Evolutionary conservation across 2,113 vertebrate genomes (phyloP).

Genomic region (Planiliza haematocheilus): DNA sequence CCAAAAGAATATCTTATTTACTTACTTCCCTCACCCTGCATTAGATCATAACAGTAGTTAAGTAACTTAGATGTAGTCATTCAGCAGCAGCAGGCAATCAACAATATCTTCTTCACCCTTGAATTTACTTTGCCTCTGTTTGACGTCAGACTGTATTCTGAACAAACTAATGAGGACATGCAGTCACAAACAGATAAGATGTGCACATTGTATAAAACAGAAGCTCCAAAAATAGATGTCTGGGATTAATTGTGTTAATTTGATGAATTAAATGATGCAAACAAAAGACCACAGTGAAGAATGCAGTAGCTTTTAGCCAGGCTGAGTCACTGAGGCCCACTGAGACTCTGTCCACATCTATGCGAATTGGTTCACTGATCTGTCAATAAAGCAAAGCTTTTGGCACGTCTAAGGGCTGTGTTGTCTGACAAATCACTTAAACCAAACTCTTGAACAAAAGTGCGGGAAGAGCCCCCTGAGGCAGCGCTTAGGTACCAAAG

Average conservation of each 20-base stretch:
- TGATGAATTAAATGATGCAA: slow-evolving; percentile 58
- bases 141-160: slow-evolving; percentile 43
- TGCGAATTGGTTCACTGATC: slow-evolving; percentile 32
- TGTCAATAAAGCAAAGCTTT: slow-evolving; percentile 72
- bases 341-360: slow-evolving; percentile 39
- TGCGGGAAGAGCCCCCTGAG: slow-evolving; percentile 48
- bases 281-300: slow-evolving; percentile 54
- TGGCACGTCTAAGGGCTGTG: slow-evolving; percentile 72
- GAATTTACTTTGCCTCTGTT: slow-evolving; percentile 38
- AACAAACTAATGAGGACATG: slow-evolving; percentile 56
- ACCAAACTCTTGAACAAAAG: slow-evolving; percentile 40
- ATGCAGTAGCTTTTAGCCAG: slow-evolving; percentile 48
- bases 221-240: slow-evolving; percentile 63
- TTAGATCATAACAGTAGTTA: background rate
- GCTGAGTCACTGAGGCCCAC: slow-evolving; percentile 50
- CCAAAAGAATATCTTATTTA: background rate
- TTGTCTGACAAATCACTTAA: slow-evolving; percentile 72
- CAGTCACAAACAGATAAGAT: slow-evolving; percentile 44
- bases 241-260: slow-evolving; percentile 67
- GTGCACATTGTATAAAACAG: slow-evolving; percentile 53
- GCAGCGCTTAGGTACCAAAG: slow-evolving; percentile 41
- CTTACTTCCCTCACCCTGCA: background rate
- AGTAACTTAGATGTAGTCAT: background rate
- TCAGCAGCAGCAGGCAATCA: slow-evolving; percentile 8
- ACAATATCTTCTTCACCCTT: slow-evolving; percentile 20